Conservation (phyloP, 2,113 vertebrate species). For the Semnornis frantzii region DNA sequence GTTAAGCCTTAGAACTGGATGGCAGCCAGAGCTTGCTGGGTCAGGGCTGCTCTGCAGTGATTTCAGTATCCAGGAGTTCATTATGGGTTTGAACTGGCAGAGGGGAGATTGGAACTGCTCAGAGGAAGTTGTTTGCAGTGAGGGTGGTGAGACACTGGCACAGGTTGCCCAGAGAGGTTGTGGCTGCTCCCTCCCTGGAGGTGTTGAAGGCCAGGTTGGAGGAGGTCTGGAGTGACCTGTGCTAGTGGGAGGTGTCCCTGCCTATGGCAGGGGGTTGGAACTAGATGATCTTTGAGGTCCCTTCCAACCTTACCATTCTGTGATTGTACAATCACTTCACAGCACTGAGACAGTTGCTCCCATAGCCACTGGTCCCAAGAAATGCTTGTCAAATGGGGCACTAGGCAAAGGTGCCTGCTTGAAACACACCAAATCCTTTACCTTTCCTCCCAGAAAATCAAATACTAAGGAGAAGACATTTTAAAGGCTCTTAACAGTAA, state of each 20-base stretch:
- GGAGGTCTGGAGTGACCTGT: no score
- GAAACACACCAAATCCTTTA: neutral
- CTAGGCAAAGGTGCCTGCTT: neutral
- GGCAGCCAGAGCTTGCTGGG: neutral
- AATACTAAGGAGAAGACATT: neutral
- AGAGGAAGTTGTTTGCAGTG: no score
- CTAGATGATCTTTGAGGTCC: no score
- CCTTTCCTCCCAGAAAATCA: neutral
- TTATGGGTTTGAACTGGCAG: no score
- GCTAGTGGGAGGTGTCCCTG: no score
- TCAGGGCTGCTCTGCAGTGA: neutral
- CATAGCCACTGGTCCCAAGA: neutral
- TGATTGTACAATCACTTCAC: neutral
- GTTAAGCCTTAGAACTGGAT: rapidly evolving
- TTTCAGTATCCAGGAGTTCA: neutral
- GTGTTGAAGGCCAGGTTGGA: no score
- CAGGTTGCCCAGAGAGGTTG: no score
- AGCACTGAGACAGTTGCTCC: neutral
- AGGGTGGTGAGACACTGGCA: no score
- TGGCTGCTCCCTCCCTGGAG: no score
- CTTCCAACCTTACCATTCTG: no score
- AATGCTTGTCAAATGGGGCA: neutral
- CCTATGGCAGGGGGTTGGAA: no score
- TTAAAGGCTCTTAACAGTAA: constrained; percentile 41
- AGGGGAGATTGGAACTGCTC: no score